Percentiles rank a stretch among this genome's conserved stretches.
Conservation (phyloP, 2,113 vertebrate genomes). For the Siniperca chuatsi region DNA sequence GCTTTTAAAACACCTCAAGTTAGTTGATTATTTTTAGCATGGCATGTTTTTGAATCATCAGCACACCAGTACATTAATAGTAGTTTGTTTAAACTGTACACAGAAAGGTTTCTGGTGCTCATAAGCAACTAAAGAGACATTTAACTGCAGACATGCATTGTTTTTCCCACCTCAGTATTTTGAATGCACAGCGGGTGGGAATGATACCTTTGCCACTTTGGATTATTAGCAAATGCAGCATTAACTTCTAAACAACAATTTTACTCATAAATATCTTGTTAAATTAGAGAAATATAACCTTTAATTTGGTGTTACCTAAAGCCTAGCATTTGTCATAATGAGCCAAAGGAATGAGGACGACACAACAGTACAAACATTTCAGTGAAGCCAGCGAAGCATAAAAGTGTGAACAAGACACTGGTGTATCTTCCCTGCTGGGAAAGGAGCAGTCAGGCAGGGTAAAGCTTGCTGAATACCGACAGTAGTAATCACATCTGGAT, state of each 20-base stretch:
- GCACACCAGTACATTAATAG: constrained; percentile 4
- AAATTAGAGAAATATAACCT: constrained; percentile 32
- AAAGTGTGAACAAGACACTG: constrained; percentile 43
- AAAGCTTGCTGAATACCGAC: constrained; percentile 46
- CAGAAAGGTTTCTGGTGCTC: constrained; percentile 12
- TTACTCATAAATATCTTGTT: constrained; percentile 13
- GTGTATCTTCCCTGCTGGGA: constrained; percentile 44
- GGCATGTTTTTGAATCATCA: constrained; percentile 10
- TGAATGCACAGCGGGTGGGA: constrained; percentile 26
- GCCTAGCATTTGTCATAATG: constrained; percentile 26
- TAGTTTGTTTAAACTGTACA: constrained; percentile 9
- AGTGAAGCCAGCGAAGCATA: constrained; percentile 32
- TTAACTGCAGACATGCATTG: constrained; percentile 33
- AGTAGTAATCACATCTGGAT: constrained; percentile 44
- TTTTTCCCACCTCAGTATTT: constrained; percentile 23
- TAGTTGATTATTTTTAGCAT: constrained; percentile 16
- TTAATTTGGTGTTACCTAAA: constrained; percentile 3
- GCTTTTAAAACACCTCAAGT: constrained; percentile 11
- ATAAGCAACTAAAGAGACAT: constrained; percentile 27
- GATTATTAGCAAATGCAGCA: constrained; percentile 27
- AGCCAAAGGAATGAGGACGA: constrained; percentile 12
- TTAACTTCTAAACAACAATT: not conserved
- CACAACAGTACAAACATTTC: constrained; percentile 38
- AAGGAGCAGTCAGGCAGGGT: constrained; percentile 38
- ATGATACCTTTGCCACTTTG: constrained; percentile 18